A percentile compares a stretch with the other conserved stretches of the same genome.
phyloP scores from a whole-genome alignment of 1,140 invertebrate species.

The Frieseomelitta varia region DNA sequence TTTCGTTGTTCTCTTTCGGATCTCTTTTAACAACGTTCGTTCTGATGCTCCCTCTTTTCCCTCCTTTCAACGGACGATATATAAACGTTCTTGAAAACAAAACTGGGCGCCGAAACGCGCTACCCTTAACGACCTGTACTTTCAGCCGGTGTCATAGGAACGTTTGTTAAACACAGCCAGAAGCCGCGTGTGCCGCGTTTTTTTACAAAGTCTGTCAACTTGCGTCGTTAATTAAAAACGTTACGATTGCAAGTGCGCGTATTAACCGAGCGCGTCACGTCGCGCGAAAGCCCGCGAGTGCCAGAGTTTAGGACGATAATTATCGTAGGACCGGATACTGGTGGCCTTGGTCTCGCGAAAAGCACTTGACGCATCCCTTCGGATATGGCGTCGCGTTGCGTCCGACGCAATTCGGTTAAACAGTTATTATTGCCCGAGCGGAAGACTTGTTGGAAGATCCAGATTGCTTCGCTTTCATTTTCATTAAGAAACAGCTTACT shows the following conservation, averaged over 20 bases:
- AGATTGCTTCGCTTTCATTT: conserved; percentile 30
- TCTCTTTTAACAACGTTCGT: not conserved
- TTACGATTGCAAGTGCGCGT: conserved; percentile 5
- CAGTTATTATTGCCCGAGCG: conserved; percentile 52
- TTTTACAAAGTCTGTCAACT: not conserved
- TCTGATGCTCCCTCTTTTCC: not conserved
- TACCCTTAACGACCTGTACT: not conserved
- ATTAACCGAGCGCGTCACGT: conserved; percentile 23
- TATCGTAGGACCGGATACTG: conserved; percentile 49
- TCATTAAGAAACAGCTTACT: not conserved
- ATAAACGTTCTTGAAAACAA: not conserved
- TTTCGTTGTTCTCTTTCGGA: no score
- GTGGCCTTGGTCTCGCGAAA: conserved; percentile 39
- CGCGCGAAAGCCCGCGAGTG: not conserved
- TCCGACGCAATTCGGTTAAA: conserved; percentile 65
- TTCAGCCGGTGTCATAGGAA: not conserved
- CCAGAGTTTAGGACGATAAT: conserved; percentile 45
- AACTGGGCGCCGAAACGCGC: not conserved
- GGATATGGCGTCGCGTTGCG: conserved; percentile 31
- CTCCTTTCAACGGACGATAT: not conserved
- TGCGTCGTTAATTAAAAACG: conserved; percentile 34
- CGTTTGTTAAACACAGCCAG: not conserved
- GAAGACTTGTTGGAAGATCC: not conserved
- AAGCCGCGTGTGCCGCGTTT: not conserved
- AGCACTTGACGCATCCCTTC: conserved; percentile 46